A percentile compares a stretch with the other conserved stretches of the same genome.
phyloP scores from a whole-genome alignment of 2,888 invertebrate species.

The Eristalis intricaria region DNA sequence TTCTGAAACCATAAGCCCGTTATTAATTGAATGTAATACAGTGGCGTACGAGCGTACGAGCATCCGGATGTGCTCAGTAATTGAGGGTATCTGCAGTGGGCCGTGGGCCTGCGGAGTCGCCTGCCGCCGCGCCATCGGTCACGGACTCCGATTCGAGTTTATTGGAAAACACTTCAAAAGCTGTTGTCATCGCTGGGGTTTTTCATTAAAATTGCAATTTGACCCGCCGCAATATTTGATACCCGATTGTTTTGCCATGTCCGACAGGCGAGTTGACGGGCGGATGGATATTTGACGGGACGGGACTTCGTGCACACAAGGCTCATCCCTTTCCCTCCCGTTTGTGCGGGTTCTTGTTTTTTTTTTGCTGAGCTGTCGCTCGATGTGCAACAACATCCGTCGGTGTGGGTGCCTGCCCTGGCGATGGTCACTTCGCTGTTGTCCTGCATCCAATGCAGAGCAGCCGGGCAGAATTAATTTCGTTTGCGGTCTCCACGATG shows the following conservation, averaged over 20 bases:
- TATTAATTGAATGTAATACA: constrained; percentile 43
- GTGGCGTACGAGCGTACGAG: not conserved
- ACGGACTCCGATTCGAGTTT: constrained; percentile 33
- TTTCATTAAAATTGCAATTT: constrained; percentile 68
- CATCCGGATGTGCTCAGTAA: constrained; percentile 39
- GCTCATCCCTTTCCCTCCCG: not conserved
- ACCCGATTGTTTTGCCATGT: constrained; percentile 37
- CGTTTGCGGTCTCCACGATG: constrained; percentile 61
- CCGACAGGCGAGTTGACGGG: constrained; percentile 16
- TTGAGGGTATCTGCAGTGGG: constrained; percentile 27
- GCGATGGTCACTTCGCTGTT: not conserved
- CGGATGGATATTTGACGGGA: constrained; percentile 26
- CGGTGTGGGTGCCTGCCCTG: not conserved
- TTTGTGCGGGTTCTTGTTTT: not conserved
- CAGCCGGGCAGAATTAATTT: constrained; percentile 63
- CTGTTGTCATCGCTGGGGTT: constrained; percentile 55
- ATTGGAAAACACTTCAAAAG: constrained; percentile 51
- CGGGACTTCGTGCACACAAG: not conserved
- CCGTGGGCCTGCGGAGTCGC: not conserved
- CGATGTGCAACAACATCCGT: not conserved
- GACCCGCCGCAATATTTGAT: constrained; percentile 64
- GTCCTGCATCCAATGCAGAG: constrained; percentile 68
- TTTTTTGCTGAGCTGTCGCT: constrained; percentile 4
- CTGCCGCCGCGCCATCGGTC: not conserved
- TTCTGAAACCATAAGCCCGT: constrained; percentile 13